phyloP scores from a whole-genome alignment of 2,797 vertebrate genomes.

The Brachymystax lenok region DNA sequence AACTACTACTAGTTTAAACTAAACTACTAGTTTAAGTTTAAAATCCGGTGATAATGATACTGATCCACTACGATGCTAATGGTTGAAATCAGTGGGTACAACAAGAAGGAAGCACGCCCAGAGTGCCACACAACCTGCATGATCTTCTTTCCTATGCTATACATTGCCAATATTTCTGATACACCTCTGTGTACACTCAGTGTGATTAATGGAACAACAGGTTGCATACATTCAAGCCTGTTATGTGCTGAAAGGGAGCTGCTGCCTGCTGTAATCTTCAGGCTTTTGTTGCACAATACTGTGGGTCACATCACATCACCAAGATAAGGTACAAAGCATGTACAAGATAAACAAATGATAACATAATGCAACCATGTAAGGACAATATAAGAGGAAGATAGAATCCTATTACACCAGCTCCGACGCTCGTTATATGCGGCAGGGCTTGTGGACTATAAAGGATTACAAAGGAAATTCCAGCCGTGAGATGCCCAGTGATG shows the following conservation, averaged over 20 bases:
- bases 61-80: slow-evolving; percentile 21
- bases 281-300: neutral
- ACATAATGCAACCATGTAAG: neutral
- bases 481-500: too few species aligned
- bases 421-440: too few species aligned
- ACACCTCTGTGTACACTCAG: slow-evolving; percentile 34
- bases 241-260: neutral
- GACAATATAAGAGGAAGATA: neutral
- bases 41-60: slow-evolving; percentile 29
- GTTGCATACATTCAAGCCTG: neutral
- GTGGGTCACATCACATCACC: slow-evolving; percentile 4
- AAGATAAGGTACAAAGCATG: neutral
- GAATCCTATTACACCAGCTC: too few species aligned
- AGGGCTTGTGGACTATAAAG: too few species aligned
- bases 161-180: slow-evolving; percentile 15
- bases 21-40: slow-evolving; percentile 30
- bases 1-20: too few species aligned
- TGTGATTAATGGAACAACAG: slow-evolving; percentile 25
- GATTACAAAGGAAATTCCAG: too few species aligned
- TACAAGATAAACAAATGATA: neutral
- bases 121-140: slow-evolving; percentile 20
- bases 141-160: slow-evolving; percentile 35
- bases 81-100: neutral
- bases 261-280: neutral
- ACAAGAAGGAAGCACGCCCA: neutral